These are phyloP conservation scores for Gasterosteus aculeatus DNA, from an alignment of 2,113 vertebrate genomes.

Conservation along the genomic window DNA sequence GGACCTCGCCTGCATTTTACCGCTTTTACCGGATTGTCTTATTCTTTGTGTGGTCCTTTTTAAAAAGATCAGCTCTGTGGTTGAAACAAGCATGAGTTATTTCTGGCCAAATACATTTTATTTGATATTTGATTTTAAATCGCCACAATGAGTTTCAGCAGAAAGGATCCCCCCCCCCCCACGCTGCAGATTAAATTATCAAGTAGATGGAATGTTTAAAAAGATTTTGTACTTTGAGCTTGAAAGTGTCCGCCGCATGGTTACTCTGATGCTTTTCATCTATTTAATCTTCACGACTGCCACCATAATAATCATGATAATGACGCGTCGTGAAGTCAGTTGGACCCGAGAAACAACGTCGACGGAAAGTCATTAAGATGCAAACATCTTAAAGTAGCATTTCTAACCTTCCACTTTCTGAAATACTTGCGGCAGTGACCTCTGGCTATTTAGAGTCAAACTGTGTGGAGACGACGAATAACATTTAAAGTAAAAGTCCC, in stretches of 20 bases:
- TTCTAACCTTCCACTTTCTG: constrained; percentile 62
- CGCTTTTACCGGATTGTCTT: constrained; percentile 63
- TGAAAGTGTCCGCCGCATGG: constrained; percentile 59
- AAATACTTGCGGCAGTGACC: constrained; percentile 25
- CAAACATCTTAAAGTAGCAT: constrained; percentile 70
- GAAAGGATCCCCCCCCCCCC: constrained; percentile 29
- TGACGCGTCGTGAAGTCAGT: constrained; percentile 19
- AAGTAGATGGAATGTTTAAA: constrained; percentile 37
- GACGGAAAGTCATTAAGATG: constrained; percentile 37
- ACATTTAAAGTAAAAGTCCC: constrained; percentile 5
- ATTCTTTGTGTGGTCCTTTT: constrained; percentile 37
- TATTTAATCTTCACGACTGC: constrained; percentile 54
- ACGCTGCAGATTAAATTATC: constrained; percentile 1
- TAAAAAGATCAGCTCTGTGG: constrained; percentile 47
- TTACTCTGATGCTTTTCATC: constrained; percentile 48
- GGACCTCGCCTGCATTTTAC: constrained; percentile 33
- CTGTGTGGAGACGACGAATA: constrained; percentile 11
- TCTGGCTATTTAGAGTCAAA: not conserved
- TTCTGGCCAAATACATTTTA: constrained; percentile 50
- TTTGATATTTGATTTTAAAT: constrained; percentile 47
- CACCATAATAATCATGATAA: constrained; percentile 22
- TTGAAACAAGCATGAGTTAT: constrained; percentile 59
- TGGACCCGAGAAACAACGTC: constrained; percentile 22
- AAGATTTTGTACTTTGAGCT: constrained; percentile 58
- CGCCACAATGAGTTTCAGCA: constrained; percentile 38